Evolutionary conservation across 1,140 invertebrate species (phyloP), one percentile per base, ranked within the genome.

Genomic region (Pararge aegeria): DNA sequence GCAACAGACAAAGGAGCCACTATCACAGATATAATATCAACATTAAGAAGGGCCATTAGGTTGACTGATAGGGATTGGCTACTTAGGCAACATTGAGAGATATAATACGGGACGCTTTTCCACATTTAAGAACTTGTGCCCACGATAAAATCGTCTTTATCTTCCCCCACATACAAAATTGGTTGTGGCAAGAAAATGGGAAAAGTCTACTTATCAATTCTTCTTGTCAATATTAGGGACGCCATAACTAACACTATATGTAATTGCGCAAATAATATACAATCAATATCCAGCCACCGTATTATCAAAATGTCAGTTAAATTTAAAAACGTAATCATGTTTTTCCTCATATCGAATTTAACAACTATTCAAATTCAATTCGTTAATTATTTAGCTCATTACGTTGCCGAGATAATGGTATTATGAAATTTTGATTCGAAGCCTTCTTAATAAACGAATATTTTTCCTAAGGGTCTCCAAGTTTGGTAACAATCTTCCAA

Each of bases 1-100:
- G 30, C 10, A 12, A 46, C 24, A 59, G 19, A 61, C 51, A 61
- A 60, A 60, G 9, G 58, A 27, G 48, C 15, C 44, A 54, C 51
- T 55, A 61, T 61, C 34, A 12, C 44, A 60, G 54, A 54, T 61
- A 61, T 61, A 61, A 61, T 50, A 55, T 55, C 42, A 55, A 55
- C 52, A 55, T 61, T 61, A 60, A 61, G 44, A 61, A 18, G 20
- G 20, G 34, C 58, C 51, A 61, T 61, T 61, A 55, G 21, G 58
- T 55, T 55, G 52, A 61, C 52, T 53, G 44, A 54, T 61, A 55
- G 51, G 44, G 51, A 54, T 61, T 19, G 42, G 9, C 58, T 54
- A 55, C 30, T 55, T 38, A 61, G 34, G 51, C 42, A 49, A 18
- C 34, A 55, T 49, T 40, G 15, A 40, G 30, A 21, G 46, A 13